Base-by-base conservation (phyloP, 2,797 vertebrate species). In the Chaunax sp. region DNA sequence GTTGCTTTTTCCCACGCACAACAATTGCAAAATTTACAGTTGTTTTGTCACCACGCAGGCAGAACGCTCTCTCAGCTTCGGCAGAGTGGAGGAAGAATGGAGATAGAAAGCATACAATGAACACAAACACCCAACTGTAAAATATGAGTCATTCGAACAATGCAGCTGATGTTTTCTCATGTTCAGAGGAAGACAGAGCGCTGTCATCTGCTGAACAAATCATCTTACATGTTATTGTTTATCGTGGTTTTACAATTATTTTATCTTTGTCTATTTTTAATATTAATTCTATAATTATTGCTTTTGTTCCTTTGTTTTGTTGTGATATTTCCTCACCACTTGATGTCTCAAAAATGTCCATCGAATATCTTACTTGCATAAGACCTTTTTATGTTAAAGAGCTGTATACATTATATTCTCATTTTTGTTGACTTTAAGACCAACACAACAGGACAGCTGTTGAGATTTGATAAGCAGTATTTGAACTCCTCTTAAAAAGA, bases 401-500 rank as follows among this genome's bases (percentile, higher is more conserved):
- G 23, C 28, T 26, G 1, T 19, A 41, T 40, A 64, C 52, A 54
- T 6, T 16, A 23, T 8, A 11, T 43, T 64, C 10, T 37, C 65
- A 68, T 59, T 51, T 35, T 57, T 50, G 2, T 73, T 68, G 64
- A 45, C 61, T 63, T 60, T 19, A 58, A 23, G 18, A 65, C 18
- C 61, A 69, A 40, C 40, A 25, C 72, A 68, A 66, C 45, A 22
- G 26, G 28, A 46, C 45, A 60, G 20, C 43, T 72, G 37, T 30
- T 71, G 35, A 58, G 40, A 44, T 72, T 38, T 45, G 18, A 75
- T 56, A 64, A 75, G 51, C 52, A 41, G 43, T 19, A 65, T 78
- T 69, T 69, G 44, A 59, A 19, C 26, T 51, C 51, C 37, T 77
- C 37, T 77, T 81, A 64, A 77, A 70, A 70, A 69, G 43, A 62